Evolutionary conservation across 2,888 invertebrate species (phyloP), one percentile per base, ranked within the genome.

Genomic region (Tachystola acroxantha): DNA sequence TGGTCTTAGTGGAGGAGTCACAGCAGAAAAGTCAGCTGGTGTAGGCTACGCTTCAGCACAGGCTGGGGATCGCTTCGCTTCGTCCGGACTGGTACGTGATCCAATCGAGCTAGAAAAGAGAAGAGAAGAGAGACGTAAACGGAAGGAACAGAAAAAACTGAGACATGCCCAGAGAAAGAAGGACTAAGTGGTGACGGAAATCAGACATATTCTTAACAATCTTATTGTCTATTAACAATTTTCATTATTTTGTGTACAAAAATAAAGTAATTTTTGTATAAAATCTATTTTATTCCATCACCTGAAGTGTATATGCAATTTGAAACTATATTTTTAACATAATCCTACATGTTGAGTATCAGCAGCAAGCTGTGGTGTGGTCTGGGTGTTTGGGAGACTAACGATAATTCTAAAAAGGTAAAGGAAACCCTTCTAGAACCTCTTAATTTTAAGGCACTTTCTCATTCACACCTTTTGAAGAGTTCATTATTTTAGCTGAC

Each of bases 1-100:
- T 1, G 89, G 88, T 9, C 66, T 89, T 1, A 81, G 70, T 7
- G 91, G 91, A n/a, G 62, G 60, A 14, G 66, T 88, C 0, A 61
- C 54, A 3, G 80, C 64, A 7, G 74, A 66, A 9, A 72, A 68
- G 9, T 63, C 82, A 34, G 59, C 60, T 6, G 87, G 86, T n/a
- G 58, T 51, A 11, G 82, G 86, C 9, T 86, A 54, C 39, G 82
- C 87, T 1, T 46, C 67, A 20, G 84, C 88, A 9, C 71, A 78
- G 45, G 71, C 78, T 25, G 85, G 81, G 40, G 64, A 64, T 24
- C 60, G 63, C 24, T 53, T 60, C 7, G 75, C 86, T 4, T 54
- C 61, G 27, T 60, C 66, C 34, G 71, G 65, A 56, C 48, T 75
- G 82, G 85, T 79, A 81, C 73, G 79, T 74, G 70, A 66, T 22